These are phyloP conservation scores for Serripes groenlandicus DNA, from an alignment of 2,888 invertebrate genomes.

Conservation along the genomic window DNA sequence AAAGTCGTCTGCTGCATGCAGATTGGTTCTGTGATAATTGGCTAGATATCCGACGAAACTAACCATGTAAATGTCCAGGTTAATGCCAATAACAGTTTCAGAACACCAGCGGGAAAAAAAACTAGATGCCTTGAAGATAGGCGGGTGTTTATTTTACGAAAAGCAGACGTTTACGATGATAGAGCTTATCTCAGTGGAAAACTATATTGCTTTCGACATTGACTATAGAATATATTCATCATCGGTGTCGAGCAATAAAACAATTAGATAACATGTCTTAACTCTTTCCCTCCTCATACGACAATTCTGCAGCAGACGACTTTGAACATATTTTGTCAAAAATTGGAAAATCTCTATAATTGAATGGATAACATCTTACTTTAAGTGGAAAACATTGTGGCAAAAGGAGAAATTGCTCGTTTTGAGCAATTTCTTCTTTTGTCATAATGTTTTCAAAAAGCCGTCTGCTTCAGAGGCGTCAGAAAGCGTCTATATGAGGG, in stretches of 20 bases:
- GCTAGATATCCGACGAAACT: no score
- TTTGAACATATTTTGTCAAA: no score
- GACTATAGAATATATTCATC: background rate
- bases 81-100: background rate
- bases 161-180: background rate
- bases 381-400: background rate
- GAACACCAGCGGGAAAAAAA: background rate
- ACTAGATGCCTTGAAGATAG: background rate
- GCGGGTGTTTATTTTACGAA: background rate
- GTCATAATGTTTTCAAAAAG: background rate
- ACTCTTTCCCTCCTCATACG: no score
- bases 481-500: no score
- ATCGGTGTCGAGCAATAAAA: background rate
- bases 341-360: no score
- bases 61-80: background rate
- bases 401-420: background rate
- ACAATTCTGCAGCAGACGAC: no score
- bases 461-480: no score
- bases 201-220: background rate
- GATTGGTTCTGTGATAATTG: no score
- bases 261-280: background rate
- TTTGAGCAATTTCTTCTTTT: background rate
- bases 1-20: no score
- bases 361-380: no score
- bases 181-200: background rate